phyloP scores from a whole-genome alignment of 1,140 invertebrate genomes.

The Drosophila prosaltans region DNA sequence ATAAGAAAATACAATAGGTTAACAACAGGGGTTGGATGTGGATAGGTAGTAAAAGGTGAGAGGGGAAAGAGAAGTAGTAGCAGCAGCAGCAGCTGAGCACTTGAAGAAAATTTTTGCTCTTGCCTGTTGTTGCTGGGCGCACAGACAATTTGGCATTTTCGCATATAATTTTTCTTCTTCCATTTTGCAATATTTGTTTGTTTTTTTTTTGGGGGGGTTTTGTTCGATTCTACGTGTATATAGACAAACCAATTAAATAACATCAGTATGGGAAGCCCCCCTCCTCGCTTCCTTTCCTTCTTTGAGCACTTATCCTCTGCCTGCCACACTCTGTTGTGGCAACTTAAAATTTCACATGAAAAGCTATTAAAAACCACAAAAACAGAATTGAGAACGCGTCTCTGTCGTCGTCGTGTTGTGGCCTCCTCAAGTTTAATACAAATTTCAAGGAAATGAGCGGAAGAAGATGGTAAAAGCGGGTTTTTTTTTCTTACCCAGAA shows the following conservation, averaged over 20 bases:
- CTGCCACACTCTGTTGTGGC: constrained; percentile 10
- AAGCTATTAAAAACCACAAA: constrained; percentile 63
- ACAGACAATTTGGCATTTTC: constrained; percentile 62
- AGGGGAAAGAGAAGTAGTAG: constrained; percentile 4
- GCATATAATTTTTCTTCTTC: constrained; percentile 33
- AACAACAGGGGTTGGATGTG: constrained; percentile 1
- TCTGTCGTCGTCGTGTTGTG: neutral
- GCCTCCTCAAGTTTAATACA: constrained; percentile 75
- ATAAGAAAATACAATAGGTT: constrained; percentile 45
- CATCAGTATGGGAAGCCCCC: constrained; percentile 34
- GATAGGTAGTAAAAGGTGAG: neutral
- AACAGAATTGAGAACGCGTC: constrained; percentile 47
- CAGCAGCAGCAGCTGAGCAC: constrained; percentile 19
- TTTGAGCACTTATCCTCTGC: constrained; percentile 46
- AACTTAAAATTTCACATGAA: constrained; percentile 69
- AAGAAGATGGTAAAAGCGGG: constrained; percentile 76
- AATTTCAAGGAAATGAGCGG: constrained; percentile 80
- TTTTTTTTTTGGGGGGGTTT: neutral
- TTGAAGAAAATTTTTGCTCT: constrained; percentile 29
- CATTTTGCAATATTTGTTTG: neutral
- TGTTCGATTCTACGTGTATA: constrained; percentile 12
- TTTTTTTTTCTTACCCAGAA: constrained; percentile 67
- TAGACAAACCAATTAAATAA: constrained; percentile 59
- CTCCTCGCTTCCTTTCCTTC: constrained; percentile 1
- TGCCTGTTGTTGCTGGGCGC: constrained; percentile 21